Percentiles rank a stretch among this genome's conserved stretches.
Conservation (phyloP, 2,888 invertebrate genomes). For the Drosophila limbata region DNA sequence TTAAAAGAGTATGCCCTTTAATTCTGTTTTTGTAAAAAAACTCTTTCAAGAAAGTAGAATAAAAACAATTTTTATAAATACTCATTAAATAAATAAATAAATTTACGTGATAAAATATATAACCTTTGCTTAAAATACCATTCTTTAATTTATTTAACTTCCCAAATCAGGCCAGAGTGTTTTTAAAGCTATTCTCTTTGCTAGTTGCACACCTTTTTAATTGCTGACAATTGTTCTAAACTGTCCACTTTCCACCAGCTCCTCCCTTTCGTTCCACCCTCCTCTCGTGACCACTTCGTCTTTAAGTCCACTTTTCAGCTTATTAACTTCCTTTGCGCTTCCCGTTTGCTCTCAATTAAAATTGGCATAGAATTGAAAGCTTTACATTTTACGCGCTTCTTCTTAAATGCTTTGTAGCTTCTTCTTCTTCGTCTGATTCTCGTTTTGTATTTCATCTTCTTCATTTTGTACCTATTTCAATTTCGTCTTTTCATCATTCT, state of each 20-base stretch:
- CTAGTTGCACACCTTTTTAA: slow-evolving; percentile 55
- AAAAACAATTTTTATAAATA: too few relatives aligned
- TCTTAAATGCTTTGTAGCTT: slow-evolving; percentile 38
- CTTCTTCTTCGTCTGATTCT: slow-evolving; percentile 14
- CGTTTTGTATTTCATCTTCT: slow-evolving; percentile 17
- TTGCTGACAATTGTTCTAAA: slow-evolving; percentile 61
- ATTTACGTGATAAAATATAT: not conserved
- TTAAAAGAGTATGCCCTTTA: too few relatives aligned
- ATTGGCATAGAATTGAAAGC: slow-evolving; percentile 67
- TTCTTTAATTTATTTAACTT: not conserved
- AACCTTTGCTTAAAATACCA: not conserved
- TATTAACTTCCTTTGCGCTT: slow-evolving; percentile 60
- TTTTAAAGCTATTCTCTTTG: not conserved
- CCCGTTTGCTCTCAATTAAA: slow-evolving; percentile 70
- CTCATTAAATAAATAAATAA: not conserved
- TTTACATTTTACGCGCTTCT: slow-evolving; percentile 54
- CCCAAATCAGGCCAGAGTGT: not conserved
- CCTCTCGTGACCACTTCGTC: not conserved
- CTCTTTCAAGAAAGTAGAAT: too few relatives aligned
- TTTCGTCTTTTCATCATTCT: slow-evolving; percentile 60
- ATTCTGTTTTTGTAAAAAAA: too few relatives aligned
- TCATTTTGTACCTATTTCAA: slow-evolving; percentile 36
- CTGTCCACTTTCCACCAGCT: slow-evolving; percentile 22
- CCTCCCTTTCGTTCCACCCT: not conserved
- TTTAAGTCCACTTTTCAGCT: slow-evolving; percentile 64